Conservation (phyloP, 2,888 invertebrate genomes). For the Eupsilia transversa region DNA sequence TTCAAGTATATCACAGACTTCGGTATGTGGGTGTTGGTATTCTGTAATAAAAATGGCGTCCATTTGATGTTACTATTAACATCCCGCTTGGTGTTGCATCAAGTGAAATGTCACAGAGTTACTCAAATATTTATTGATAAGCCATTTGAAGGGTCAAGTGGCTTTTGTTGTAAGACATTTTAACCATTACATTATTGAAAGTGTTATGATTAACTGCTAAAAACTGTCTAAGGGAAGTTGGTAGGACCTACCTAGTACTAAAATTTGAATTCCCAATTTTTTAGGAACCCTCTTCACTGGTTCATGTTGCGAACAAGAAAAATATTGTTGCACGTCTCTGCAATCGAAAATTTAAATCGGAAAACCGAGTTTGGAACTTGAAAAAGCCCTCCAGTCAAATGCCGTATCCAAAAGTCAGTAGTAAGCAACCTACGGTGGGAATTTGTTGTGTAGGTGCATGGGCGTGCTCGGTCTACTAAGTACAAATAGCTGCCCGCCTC, state of each 20-base stretch:
- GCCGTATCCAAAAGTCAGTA: conserved; percentile 67
- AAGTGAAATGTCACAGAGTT: conserved; percentile 74
- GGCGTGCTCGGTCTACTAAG: conserved; percentile 83
- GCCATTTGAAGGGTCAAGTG: background rate
- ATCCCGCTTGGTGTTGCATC: conserved; percentile 78
- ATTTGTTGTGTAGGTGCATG: conserved; percentile 72
- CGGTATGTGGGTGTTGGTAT: conserved; percentile 79
- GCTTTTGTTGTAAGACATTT: background rate
- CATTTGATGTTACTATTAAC: conserved; percentile 80
- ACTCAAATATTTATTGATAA: conserved; percentile 59
- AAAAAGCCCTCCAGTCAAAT: conserved; percentile 33
- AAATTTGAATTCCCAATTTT: background rate
- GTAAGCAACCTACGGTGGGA: conserved; percentile 41
- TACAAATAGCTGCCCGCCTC: conserved; percentile 78
- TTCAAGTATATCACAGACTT: conserved; percentile 79
- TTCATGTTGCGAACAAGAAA: background rate
- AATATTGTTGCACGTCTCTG: background rate
- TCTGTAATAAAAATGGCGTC: conserved; percentile 86
- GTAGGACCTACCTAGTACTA: no score
- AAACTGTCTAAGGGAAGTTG: background rate
- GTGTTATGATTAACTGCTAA: background rate
- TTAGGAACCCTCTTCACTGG: no score
- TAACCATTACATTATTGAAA: background rate
- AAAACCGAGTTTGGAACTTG: background rate
- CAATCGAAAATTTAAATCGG: background rate